Base-by-base conservation (phyloP, 2,113 vertebrate genomes). In the Daphoenositta chrysoptera region DNA sequence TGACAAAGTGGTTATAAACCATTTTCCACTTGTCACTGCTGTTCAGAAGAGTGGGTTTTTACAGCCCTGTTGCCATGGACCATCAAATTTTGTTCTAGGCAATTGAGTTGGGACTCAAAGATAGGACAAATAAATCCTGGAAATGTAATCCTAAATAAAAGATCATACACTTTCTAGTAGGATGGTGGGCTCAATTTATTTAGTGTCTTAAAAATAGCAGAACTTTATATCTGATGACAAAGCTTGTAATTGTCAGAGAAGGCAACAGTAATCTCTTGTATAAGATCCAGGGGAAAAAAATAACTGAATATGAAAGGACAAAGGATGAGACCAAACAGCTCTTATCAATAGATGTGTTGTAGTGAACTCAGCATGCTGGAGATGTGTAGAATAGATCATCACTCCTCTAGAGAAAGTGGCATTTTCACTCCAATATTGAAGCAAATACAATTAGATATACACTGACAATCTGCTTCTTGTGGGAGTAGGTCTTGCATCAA, bases 21-120 rank as follows among this genome's bases (percentile, higher is more conserved):
- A 71, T 79, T 95, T 95, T 91, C 83, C 69, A 91, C 81, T 94
- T 95, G 91, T 84, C 60, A 42, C 57, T 93, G 53, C 53, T 83
- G 2, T 75, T 83, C 87, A 79, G 65, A 84, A 91, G 48, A 84
- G 40, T 71, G 40, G 6, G 6, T 31, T 87, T 90, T 95, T 91
- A 87, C 83, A 91, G 80, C 61, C 72, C 48, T 57, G 13, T 84
- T 92, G 80, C 73, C 63, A 48, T 40, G 73, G 65, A 65, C 53
- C 63, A 82, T 96, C 60, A 79, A 81, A 92, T 92, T 90, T 83
- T 90, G 77, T 92, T 91, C 40, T 68, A 57, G 70, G 28, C 70
- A 57, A 47, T 89, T 94, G 80, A 91, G 44, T 53, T 84, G 66
- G 14, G 28, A 60, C 39, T 89, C 26, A 64, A 79, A 94, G 48